phyloP scores from a whole-genome alignment of 2,797 vertebrate species.

The Platalea minor region DNA sequence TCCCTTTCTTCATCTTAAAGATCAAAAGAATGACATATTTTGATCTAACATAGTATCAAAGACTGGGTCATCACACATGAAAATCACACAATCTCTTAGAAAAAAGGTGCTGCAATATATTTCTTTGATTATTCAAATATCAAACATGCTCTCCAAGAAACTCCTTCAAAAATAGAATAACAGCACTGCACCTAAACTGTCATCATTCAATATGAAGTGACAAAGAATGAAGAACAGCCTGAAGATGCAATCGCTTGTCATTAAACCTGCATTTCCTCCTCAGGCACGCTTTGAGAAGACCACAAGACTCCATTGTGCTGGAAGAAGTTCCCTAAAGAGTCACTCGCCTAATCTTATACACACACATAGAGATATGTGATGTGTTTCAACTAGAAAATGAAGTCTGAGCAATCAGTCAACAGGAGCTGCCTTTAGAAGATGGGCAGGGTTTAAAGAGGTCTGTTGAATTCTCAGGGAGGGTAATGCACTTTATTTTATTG shows the following conservation, averaged over 20 bases:
- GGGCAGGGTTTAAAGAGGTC: background rate
- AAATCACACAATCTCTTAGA: background rate
- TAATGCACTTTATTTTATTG: background rate
- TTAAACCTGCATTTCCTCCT: background rate
- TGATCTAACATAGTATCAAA: background rate
- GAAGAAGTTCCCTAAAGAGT: background rate
- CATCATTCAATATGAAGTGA: slow-evolving; percentile 14
- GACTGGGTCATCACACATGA: background rate
- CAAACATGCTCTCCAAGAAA: background rate
- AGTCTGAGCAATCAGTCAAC: background rate
- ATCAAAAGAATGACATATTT: background rate
- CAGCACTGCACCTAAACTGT: background rate
- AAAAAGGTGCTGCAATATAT: background rate
- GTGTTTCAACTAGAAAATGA: background rate
- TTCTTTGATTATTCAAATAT: slow-evolving; percentile 31
- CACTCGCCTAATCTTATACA: background rate
- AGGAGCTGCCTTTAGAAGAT: background rate
- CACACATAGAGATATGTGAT: background rate
- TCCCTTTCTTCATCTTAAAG: background rate
- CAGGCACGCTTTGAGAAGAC: background rate
- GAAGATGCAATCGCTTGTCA: background rate
- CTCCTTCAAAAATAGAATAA: background rate
- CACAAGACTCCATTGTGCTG: background rate
- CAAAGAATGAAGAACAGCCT: background rate
- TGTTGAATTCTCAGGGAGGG: background rate